These are phyloP conservation scores for Brachyhypopomus occidentalis DNA, from an alignment of 2,113 vertebrate species.

Conservation along the genomic window DNA sequence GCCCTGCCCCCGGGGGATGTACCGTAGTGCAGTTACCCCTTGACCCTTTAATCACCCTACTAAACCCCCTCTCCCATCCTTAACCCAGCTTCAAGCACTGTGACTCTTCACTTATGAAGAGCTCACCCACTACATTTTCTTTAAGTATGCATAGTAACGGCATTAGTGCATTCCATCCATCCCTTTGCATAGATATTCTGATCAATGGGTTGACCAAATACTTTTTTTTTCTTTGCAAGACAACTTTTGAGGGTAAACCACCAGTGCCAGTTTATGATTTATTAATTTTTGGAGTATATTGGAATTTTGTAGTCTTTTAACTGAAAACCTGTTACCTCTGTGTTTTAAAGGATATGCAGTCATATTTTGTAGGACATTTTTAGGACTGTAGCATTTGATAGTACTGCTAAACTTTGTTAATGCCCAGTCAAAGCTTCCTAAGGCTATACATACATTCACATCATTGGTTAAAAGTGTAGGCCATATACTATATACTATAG, in stretches of 20 bases:
- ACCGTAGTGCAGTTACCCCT: constrained; percentile 16
- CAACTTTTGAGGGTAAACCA: background rate
- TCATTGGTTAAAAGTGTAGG: background rate
- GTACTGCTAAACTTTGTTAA: background rate
- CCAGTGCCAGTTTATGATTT: background rate
- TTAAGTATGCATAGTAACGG: constrained; percentile 59
- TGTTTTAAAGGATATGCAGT: too few relatives aligned
- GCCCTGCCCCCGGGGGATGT: constrained; percentile 12
- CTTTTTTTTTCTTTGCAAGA: constrained; percentile 4
- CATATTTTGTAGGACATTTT: too few relatives aligned
- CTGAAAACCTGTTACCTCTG: too few relatives aligned
- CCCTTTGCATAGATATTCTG: constrained; percentile 39
- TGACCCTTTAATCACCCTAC: constrained; percentile 50
- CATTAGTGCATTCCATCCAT: constrained; percentile 52
- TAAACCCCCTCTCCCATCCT: constrained; percentile 48
- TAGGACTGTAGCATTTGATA: too few relatives aligned
- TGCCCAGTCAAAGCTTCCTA: background rate
- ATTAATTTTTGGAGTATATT: background rate
- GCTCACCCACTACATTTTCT: constrained; percentile 62
- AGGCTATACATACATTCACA: background rate
- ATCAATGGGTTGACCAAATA: constrained; percentile 42
- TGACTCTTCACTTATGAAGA: constrained; percentile 66
- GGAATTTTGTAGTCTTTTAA: background rate
- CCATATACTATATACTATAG: background rate
- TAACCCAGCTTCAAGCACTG: constrained; percentile 42